These are phyloP conservation scores for Gambusia yucatana DNA, from an alignment of 2,797 vertebrate genomes.

Conservation along the genomic window DNA sequence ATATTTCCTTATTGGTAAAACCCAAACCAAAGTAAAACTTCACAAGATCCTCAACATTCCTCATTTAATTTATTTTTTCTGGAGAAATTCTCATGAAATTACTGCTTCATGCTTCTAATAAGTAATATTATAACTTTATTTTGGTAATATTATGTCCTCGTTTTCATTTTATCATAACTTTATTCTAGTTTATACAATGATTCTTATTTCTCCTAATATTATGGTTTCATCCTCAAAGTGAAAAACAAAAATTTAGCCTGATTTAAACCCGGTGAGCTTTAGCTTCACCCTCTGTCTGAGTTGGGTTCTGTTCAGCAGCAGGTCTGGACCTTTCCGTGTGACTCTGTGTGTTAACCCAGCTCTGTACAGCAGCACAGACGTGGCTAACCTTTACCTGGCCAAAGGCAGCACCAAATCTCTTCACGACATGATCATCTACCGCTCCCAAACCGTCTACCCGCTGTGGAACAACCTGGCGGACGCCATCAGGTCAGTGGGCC, in stretches of 20 bases:
- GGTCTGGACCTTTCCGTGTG: neutral
- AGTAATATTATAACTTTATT: neutral
- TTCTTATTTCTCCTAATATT: neutral
- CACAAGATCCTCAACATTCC: neutral
- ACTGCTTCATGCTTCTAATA: too few relatives aligned
- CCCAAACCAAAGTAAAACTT: neutral
- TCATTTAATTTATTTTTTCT: neutral
- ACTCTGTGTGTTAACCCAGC: constrained; percentile 46
- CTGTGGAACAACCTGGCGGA: constrained; percentile 81
- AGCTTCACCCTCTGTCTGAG: neutral
- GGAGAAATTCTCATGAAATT: neutral
- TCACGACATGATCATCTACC: constrained; percentile 76
- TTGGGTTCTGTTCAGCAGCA: neutral
- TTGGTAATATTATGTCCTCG: neutral
- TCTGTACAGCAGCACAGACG: constrained; percentile 78
- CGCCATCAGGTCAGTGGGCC: constrained; percentile 74
- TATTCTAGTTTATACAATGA: too few relatives aligned
- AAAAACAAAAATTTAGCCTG: neutral
- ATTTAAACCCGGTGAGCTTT: neutral
- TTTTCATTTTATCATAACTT: too few relatives aligned
- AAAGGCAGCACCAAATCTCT: constrained; percentile 79
- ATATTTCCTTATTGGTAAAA: neutral
- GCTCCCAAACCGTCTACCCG: constrained; percentile 80
- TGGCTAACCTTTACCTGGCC: constrained; percentile 79
- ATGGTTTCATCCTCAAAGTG: neutral